Evolutionary conservation across 2,113 vertebrate genomes (phyloP).

Genomic region (Patagioenas fasciata): DNA sequence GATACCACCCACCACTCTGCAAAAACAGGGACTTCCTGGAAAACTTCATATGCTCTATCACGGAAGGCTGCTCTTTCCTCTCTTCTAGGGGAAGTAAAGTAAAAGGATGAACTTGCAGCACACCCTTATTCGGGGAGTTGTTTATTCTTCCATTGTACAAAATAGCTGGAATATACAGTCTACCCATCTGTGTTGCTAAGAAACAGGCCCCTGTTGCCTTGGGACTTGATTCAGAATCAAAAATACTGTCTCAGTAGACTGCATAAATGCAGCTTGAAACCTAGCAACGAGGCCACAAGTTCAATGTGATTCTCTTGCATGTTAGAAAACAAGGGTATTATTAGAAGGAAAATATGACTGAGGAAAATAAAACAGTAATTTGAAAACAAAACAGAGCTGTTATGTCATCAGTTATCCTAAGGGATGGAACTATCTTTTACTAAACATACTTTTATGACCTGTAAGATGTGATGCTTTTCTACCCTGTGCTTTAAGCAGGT

Average conservation of each 20-base stretch:
- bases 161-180: slow-evolving; percentile 30
- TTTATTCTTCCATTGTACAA: slow-evolving; percentile 26
- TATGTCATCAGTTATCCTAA: background rate
- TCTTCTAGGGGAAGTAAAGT: background rate
- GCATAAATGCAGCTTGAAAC: slow-evolving; percentile 59
- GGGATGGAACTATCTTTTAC: background rate
- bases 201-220: slow-evolving; percentile 58
- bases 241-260: slow-evolving; percentile 44
- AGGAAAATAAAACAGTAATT: background rate
- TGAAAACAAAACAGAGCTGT: background rate
- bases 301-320: slow-evolving; percentile 15
- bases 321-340: slow-evolving; percentile 12
- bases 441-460: background rate
- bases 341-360: background rate
- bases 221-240: slow-evolving; percentile 47
- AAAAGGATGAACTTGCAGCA: background rate
- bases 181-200: slow-evolving; percentile 67
- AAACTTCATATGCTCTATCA: background rate
- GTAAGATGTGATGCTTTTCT: background rate
- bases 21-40: background rate
- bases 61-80: background rate
- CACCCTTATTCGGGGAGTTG: background rate
- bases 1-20: slow-evolving; percentile 5
- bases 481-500: background rate
- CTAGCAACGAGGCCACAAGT: slow-evolving; percentile 64